These are phyloP conservation scores for Oscheius sp. DNA, from an alignment of 1,140 invertebrate genomes.

Conservation along the genomic window DNA sequence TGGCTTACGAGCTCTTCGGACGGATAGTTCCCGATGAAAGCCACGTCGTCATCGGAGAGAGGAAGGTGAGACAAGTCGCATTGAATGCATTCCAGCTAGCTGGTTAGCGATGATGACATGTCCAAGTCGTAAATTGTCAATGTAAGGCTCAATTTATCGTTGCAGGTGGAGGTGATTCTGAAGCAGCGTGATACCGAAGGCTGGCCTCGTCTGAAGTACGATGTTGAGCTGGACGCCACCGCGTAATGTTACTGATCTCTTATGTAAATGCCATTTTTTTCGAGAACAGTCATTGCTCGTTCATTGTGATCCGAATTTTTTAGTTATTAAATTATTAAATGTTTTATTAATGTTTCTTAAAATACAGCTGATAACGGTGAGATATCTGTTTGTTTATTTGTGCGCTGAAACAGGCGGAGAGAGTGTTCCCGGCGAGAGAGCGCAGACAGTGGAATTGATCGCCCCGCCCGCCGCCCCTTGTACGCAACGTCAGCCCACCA, in stretches of 20 bases:
- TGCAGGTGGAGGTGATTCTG: constrained; percentile 78
- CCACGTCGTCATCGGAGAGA: constrained; percentile 75
- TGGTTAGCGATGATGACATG: background rate
- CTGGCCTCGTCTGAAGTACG: constrained; percentile 68
- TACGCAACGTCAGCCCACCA: too few relatives aligned
- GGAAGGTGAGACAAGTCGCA: constrained; percentile 69
- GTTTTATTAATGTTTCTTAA: too few relatives aligned
- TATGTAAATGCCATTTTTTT: too few relatives aligned
- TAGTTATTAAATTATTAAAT: too few relatives aligned
- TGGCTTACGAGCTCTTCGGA: constrained; percentile 79
- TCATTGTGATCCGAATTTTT: too few relatives aligned
- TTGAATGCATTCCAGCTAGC: background rate
- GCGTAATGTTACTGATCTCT: too few relatives aligned
- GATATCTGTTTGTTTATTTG: too few relatives aligned
- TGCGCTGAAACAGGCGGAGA: too few relatives aligned
- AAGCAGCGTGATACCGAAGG: constrained; percentile 78
- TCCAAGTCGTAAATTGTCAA: background rate
- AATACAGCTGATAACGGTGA: too few relatives aligned
- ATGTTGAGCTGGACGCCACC: constrained; percentile 15
- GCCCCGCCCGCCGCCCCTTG: too few relatives aligned
- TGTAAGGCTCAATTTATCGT: background rate
- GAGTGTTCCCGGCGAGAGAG: too few relatives aligned
- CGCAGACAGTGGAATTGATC: too few relatives aligned
- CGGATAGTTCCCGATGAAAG: constrained; percentile 71
- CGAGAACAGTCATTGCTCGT: background rate